Base-by-base conservation (phyloP, 2,888 invertebrate species). In the Tipula vernalis region DNA sequence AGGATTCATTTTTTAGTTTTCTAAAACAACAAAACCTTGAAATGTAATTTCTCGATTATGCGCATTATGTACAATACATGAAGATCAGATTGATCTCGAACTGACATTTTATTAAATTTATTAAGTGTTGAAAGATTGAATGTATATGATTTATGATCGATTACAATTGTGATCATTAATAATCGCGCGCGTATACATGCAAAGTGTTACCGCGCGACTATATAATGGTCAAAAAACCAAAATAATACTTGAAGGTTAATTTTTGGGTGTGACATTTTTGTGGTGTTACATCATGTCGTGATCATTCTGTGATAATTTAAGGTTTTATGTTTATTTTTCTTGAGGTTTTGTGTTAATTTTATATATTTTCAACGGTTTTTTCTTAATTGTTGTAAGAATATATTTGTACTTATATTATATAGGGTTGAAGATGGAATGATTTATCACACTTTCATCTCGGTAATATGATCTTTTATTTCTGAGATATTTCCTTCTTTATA, bases 221-320 rank as follows among this genome's bases (percentile, higher is more conserved):
- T 28, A 71, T 71, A 71, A 71, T 71, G 71, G 71, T 71, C 71
- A 71, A 71, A 10, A 71, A 28, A n/a, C 10, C 71, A 28, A 71
- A 47, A 71, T 71, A 28, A 71, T 84, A 39, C n/a, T 84, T 84
- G 84, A 84, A 84, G 84, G 84, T 84, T 84, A 84, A 84, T 39
- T 84, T 84, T 84, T 84, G 84, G 84, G 84, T 84, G 84, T 84
- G 84, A 84, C 84, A 84, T 84, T 84, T 84, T 84, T 84, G 84
- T 84, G 84, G 84, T 84, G 84, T 84, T 84, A 84, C 84, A 41
- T 84, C 84, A 84, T 84, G 84, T 84, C 39, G 84, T 41, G 84
- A 84, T 84, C 84, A 39, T 84, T 84, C 84, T 84, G 84, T 39
- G 84, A 84, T 84, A 84, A 84, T 84, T 39, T 39, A 39, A 39